Base-by-base conservation (phyloP, 1,140 invertebrate genomes). In the Metaphire vulgaris region DNA sequence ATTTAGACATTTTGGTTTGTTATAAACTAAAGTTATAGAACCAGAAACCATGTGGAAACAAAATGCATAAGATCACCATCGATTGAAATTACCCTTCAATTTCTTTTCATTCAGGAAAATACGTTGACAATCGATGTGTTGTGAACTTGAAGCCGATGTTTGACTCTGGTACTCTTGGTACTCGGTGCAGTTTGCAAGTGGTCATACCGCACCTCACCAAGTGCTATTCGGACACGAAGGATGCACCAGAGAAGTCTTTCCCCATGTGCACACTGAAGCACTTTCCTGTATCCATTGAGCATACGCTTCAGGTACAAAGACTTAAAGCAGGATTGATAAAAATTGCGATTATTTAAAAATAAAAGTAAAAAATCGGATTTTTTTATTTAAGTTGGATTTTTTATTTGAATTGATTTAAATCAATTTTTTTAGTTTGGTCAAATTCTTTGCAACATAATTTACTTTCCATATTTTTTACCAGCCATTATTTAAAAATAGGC, bases 221-320 rank as follows among this genome's bases (percentile, higher is more conserved):
- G 86, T 96, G 94, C 0, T 99, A 99, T 87, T 95, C 94, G 82
- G 98, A 96, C 0, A 97, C 95, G 0, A 95, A 98, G 86, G 97
- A 99, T 88, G 97, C 97, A 0, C 96, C 97, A 6, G 97, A 99
- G 85, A 98, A 98, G 86, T 95, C 93, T 81, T 98, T 99, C 84
- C 97, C 97, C 0, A 97, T 99, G 79, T 99, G 97, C 86, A 99
- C 97, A 0, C 87, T 99, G 72, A 99, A 98, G 85, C 98, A 99
- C 86, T 99, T 99, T 88, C 97, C 97, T 0, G 98, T 99, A 87
- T 94, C 96, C 15, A 99, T 99, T 83, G 96, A 99, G 87, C 97
- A 99, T 84, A 99, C 97, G 21, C 85, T 99, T 71, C 96, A 97
- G 87, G 85, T 86, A 76, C 77, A 74, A 41, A 12, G 30, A 1